Conservation (phyloP, 2,113 vertebrate species). For the Urocitellus parryii region DNA sequence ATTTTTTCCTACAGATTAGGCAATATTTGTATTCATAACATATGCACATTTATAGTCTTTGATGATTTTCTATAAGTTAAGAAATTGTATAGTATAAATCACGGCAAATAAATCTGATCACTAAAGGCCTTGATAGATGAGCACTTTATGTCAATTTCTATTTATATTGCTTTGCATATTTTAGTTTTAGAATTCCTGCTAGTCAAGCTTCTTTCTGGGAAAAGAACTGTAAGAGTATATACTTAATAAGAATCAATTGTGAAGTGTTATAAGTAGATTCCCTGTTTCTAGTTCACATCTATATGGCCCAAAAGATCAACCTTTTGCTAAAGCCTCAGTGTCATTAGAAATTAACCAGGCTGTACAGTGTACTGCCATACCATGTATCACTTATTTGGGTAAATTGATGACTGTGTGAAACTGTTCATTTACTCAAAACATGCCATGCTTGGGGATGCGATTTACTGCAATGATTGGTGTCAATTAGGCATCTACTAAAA, state of each 20-base stretch:
- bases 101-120: background rate
- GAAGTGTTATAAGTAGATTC: background rate
- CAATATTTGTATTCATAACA: constrained; percentile 51
- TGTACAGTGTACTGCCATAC: background rate
- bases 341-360: constrained; percentile 50
- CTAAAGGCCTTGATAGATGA: constrained; percentile 16
- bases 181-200: constrained; percentile 68
- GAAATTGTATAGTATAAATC: constrained; percentile 38
- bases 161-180: constrained; percentile 49
- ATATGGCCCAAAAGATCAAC: background rate
- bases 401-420: constrained; percentile 25
- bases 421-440: constrained; percentile 37
- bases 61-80: constrained; percentile 65
- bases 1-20: constrained; percentile 19
- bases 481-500: constrained; percentile 14
- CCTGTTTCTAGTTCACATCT: background rate
- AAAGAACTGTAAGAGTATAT: constrained; percentile 12
- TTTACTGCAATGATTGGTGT: background rate
- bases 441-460: constrained; percentile 30
- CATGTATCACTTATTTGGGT: constrained; percentile 13
- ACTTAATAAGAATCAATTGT: background rate
- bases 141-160: constrained; percentile 36
- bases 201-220: constrained; percentile 66
- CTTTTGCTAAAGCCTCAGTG: background rate
- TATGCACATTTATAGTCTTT: constrained; percentile 17